These are phyloP conservation scores for Phyllostomus hastatus DNA, from an alignment of 2,113 vertebrate species.

Conservation along the genomic window DNA sequence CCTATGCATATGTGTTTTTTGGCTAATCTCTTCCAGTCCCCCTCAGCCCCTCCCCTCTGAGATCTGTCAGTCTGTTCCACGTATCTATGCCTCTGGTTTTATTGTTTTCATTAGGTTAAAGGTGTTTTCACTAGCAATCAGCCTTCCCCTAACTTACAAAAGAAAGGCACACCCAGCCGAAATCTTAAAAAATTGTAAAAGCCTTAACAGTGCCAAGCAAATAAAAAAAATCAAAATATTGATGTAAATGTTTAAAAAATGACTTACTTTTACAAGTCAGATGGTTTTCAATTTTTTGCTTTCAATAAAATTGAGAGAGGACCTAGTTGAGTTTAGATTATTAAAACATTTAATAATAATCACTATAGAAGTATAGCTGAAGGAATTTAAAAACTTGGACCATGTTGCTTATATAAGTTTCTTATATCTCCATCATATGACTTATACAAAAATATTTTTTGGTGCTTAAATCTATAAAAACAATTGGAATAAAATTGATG, in stretches of 20 bases:
- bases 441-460: neutral
- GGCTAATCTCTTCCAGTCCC: too few relatives aligned
- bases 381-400: neutral
- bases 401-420: neutral
- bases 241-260: neutral
- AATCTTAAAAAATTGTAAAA: neutral
- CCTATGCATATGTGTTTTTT: too few relatives aligned
- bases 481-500: neutral
- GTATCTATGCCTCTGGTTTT: too few relatives aligned
- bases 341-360: neutral
- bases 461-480: constrained; percentile 1
- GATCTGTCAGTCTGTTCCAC: too few relatives aligned
- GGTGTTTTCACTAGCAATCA: neutral
- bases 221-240: neutral
- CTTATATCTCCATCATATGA: neutral
- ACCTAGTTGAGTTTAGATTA: neutral
- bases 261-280: neutral
- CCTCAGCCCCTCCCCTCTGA: too few relatives aligned
- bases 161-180: neutral
- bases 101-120: too few relatives aligned
- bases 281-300: neutral
- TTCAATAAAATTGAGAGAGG: constrained; percentile 25
- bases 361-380: neutral
- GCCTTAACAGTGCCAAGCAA: neutral
- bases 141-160: neutral